phyloP scores from a whole-genome alignment of 35 echinoderm and acorn worm species.

The Ophiothrix spiculata region DNA sequence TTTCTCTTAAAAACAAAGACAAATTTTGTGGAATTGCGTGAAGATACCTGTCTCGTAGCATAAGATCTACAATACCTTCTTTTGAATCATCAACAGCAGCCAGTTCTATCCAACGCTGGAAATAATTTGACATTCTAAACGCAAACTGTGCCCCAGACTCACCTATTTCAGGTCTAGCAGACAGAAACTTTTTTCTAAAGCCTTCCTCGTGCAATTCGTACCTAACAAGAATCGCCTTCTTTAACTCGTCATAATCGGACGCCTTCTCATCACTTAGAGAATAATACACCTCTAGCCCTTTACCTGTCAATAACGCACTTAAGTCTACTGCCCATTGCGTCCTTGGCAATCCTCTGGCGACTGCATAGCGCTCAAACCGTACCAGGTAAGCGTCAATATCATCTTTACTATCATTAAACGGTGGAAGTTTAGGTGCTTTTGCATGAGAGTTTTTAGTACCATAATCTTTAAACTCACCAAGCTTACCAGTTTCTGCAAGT shows the following conservation, averaged over 20 bases:
- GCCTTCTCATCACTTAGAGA: slow-evolving; percentile 10
- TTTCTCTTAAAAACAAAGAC: slow-evolving; percentile 44
- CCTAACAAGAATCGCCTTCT: slow-evolving; percentile 36
- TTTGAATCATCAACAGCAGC: slow-evolving; percentile 17
- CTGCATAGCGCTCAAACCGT: slow-evolving; percentile 49
- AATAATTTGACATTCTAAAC: slow-evolving; percentile 28
- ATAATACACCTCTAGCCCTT: slow-evolving; percentile 38
- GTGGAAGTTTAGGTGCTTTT: slow-evolving; percentile 33
- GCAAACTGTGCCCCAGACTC: slow-evolving; percentile 37
- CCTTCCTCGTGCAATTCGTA: slow-evolving; percentile 50
- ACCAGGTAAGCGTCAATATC: slow-evolving; percentile 32
- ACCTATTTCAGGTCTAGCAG: slow-evolving; percentile 9
- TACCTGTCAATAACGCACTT: slow-evolving; percentile 48
- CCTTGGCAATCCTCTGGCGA: background rate
- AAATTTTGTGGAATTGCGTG: slow-evolving; percentile 15
- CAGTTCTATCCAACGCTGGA: slow-evolving; percentile 44
- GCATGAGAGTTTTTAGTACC: too few species aligned
- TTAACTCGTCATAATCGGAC: slow-evolving; percentile 41
- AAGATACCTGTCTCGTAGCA: slow-evolving; percentile 37
- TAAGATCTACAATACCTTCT: slow-evolving; percentile 37
- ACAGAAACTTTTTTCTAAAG: slow-evolving; percentile 34
- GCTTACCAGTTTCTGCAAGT: too few species aligned
- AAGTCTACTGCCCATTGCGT: slow-evolving; percentile 25
- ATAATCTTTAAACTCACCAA: too few species aligned
- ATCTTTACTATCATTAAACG: slow-evolving; percentile 37